A percentile compares a stretch with the other conserved stretches of the same genome.
phyloP scores from a whole-genome alignment of 30 jellyfish, hydroid and myxozoan genomes.

The Pelagia noctiluca region DNA sequence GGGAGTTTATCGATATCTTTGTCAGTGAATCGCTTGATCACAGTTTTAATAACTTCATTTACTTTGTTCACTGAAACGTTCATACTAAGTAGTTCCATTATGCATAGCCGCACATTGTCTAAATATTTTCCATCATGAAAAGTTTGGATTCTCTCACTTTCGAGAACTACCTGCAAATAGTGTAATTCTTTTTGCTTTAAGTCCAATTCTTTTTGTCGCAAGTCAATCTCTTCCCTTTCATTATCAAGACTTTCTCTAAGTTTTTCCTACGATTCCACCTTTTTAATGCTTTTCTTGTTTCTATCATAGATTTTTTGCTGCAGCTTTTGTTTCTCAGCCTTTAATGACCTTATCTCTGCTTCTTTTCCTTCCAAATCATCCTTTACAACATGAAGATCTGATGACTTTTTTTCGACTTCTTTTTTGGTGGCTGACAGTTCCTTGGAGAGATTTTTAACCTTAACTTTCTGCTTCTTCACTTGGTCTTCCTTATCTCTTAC shows the following conservation, averaged over 20 bases:
- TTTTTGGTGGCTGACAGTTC: neutral
- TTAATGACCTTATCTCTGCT: conserved; percentile 8
- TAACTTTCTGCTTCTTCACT: neutral
- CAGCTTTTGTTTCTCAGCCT: conserved; percentile 9
- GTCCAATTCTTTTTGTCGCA: neutral
- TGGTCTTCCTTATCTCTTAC: neutral
- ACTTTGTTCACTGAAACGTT: conserved; percentile 38
- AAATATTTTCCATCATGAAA: conserved; percentile 33
- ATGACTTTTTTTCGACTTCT: too few relatives aligned
- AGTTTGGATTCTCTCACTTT: conserved; percentile 4
- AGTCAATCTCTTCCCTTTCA: neutral
- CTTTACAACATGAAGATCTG: neutral
- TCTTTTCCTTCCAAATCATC: neutral
- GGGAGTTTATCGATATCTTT: conserved; percentile 33
- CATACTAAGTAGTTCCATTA: conserved; percentile 46
- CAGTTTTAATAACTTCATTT: conserved; percentile 31
- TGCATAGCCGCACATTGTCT: conserved; percentile 9
- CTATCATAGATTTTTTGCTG: neutral
- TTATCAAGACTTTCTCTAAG: neutral
- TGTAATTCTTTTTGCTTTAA: conserved; percentile 15
- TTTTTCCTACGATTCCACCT: neutral
- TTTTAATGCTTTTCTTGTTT: neutral
- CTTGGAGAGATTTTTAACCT: too few relatives aligned
- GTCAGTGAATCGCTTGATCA: neutral
- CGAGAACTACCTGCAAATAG: neutral